These are phyloP conservation scores for Muscicapa striata DNA, from an alignment of 2,797 vertebrate species.

Conservation along the genomic window DNA sequence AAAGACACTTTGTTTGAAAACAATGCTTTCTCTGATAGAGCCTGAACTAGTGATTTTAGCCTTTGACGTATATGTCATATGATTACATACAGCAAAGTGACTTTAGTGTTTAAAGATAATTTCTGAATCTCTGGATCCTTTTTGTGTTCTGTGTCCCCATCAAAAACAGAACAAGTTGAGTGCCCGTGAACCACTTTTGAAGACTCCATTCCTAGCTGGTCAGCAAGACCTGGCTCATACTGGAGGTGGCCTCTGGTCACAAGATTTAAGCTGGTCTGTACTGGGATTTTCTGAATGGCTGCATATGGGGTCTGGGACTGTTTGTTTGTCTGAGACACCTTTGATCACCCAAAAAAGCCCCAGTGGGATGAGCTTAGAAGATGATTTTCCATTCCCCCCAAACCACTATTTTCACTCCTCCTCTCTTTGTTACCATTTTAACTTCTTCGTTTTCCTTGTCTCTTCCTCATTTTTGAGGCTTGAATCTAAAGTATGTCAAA, in stretches of 20 bases:
- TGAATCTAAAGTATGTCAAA: neutral
- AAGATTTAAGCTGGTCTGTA: neutral
- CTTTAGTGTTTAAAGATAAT: neutral
- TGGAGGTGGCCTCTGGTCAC: neutral
- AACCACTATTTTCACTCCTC: neutral
- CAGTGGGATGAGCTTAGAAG: neutral
- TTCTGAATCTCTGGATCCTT: neutral
- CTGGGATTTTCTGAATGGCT: neutral
- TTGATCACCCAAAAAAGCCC: neutral
- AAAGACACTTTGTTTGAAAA: neutral
- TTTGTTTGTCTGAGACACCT: neutral
- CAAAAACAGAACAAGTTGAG: neutral
- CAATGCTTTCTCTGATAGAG: neutral
- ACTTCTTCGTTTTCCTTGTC: neutral
- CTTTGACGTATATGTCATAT: neutral
- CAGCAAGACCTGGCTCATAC: neutral
- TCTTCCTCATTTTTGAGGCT: neutral
- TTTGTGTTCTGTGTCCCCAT: neutral
- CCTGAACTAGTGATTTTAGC: neutral
- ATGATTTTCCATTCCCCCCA: rapidly evolving
- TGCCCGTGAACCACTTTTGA: neutral
- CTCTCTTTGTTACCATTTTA: neutral
- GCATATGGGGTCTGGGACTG: neutral
- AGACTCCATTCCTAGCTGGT: neutral
- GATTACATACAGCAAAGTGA: neutral